Conservation (phyloP, 2,113 vertebrate genomes). For the Pogonocichla stellata region DNA sequence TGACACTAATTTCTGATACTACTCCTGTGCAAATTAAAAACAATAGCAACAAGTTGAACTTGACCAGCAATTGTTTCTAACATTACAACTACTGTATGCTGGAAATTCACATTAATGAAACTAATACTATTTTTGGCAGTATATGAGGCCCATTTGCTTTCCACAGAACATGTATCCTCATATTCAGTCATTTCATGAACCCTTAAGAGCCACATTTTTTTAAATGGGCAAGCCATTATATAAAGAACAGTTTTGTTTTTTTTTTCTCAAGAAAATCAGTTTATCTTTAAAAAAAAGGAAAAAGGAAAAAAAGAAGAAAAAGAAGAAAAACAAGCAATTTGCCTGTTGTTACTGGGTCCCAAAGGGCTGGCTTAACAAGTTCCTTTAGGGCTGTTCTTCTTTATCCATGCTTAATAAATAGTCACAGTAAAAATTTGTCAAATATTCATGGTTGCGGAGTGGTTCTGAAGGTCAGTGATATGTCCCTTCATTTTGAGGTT, state of each 20-base stretch:
- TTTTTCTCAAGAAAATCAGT: constrained; percentile 82
- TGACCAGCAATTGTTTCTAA: constrained; percentile 99
- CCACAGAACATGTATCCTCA: constrained; percentile 89
- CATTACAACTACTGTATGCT: constrained; percentile 95
- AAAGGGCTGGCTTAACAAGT: constrained; percentile 93
- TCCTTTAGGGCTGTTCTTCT: constrained; percentile 93
- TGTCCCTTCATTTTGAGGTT: constrained; percentile 84
- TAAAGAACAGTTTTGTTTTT: constrained; percentile 77
- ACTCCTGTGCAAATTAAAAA: constrained; percentile 99
- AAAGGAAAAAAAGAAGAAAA: constrained; percentile 45
- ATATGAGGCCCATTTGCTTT: constrained; percentile 96
- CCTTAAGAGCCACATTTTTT: constrained; percentile 85
- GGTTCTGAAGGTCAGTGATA: constrained; percentile 89
- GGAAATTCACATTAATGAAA: constrained; percentile 98
- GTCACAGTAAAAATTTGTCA: constrained; percentile 95
- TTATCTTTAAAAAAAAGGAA: constrained; percentile 77
- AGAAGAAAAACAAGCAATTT: constrained; percentile 82
- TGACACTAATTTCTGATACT: constrained; percentile 97
- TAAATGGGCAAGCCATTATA: constrained; percentile 86
- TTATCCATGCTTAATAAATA: constrained; percentile 99
- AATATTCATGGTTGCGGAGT: constrained; percentile 89
- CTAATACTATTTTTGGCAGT: constrained; percentile 99
- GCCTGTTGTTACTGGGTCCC: constrained; percentile 86
- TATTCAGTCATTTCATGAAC: constrained; percentile 88
- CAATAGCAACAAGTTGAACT: constrained; percentile 98